Percentiles rank a stretch among this genome's conserved stretches.
These are phyloP conservation scores for Xestia c-nigrum DNA, from an alignment of 2,888 invertebrate species.

Conservation along the genomic window DNA sequence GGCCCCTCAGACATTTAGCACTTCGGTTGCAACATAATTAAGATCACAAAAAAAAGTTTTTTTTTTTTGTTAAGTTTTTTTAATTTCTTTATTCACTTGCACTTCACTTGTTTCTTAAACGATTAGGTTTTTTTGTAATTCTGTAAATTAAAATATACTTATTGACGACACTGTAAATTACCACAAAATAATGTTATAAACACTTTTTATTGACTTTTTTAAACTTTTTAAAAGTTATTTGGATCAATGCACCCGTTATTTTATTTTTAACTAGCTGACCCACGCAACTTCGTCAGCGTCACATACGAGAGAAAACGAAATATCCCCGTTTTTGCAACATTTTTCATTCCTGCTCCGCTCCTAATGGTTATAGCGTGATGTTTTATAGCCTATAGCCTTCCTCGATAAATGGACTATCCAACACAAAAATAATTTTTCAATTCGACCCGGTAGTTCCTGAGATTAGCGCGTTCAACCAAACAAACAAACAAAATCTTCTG, in stretches of 20 bases:
- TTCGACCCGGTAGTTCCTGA: too few species aligned
- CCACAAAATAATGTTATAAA: neutral
- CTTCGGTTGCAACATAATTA: conserved; percentile 64
- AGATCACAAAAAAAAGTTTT: neutral
- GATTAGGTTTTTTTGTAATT: neutral
- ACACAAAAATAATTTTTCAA: too few species aligned
- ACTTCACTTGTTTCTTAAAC: conserved; percentile 25
- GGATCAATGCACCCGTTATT: conserved; percentile 13
- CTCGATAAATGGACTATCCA: too few species aligned
- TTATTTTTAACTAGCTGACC: neutral
- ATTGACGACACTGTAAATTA: neutral
- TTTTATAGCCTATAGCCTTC: too few species aligned
- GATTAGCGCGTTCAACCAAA: too few species aligned
- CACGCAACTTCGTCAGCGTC: too few species aligned
- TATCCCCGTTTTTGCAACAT: too few species aligned
- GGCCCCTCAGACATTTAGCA: conserved; percentile 85
- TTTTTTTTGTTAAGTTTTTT: too few species aligned
- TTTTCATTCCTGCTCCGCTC: too few species aligned
- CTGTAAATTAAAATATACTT: conserved; percentile 15
- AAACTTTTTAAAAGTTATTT: neutral
- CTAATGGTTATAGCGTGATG: too few species aligned
- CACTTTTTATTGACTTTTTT: neutral
- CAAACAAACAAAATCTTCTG: too few species aligned
- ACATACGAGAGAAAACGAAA: too few species aligned
- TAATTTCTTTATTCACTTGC: neutral